Evolutionary conservation across 1,140 invertebrate genomes (phyloP).

Genomic region (Babylonia areolata): DNA sequence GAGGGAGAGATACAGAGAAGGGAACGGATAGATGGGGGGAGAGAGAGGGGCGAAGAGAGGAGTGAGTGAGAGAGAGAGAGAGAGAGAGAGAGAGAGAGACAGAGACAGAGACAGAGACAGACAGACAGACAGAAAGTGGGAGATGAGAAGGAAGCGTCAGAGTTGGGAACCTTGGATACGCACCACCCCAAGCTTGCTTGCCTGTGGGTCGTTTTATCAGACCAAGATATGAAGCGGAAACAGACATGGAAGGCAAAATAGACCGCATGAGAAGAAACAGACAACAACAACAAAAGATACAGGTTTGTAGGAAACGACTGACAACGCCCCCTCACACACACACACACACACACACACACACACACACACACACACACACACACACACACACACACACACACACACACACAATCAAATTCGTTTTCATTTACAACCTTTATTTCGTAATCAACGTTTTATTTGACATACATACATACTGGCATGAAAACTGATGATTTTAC

Average conservation of each 20-base stretch:
- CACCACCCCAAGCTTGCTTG: no score
- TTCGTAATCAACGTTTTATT: no score
- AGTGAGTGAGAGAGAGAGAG: neutral
- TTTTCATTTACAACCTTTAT: neutral
- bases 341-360: slow-evolving; percentile 11
- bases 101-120: neutral
- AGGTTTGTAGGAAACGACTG: no score
- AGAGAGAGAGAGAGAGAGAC: neutral
- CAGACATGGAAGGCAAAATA: no score
- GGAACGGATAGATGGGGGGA: neutral
- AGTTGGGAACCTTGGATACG: no score
- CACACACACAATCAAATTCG: neutral
- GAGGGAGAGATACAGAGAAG: neutral
- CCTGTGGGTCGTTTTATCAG: no score
- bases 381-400: slow-evolving; percentile 5
- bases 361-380: slow-evolving; percentile 11
- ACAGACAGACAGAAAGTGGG: neutral
- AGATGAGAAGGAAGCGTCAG: no score
- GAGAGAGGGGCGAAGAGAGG: neutral
- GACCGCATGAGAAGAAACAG: no score
- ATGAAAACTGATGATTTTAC: no score
- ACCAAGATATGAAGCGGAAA: no score
- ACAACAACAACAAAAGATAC: no score
- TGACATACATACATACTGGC: no score
- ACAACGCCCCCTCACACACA: neutral